Percentiles rank a stretch among this genome's conserved stretches.
Conservation (phyloP, 2,113 vertebrate species). For the Oreochromis tanganicae region DNA sequence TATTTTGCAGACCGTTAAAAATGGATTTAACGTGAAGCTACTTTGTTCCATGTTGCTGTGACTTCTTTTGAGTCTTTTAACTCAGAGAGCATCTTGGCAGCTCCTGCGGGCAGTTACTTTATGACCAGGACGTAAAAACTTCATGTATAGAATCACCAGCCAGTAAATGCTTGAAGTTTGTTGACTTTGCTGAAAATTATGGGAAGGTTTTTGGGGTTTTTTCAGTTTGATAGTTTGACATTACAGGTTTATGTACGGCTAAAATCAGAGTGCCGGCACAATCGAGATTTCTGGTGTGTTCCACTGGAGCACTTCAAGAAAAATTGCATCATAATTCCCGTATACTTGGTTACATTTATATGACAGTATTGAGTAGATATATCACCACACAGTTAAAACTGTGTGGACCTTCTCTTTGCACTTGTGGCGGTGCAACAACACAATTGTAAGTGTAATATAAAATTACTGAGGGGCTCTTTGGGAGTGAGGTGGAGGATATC, state of each 20-base stretch:
- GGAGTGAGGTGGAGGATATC: not conserved
- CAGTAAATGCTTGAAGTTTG: not conserved
- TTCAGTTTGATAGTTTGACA: not conserved
- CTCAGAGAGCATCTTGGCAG: not conserved
- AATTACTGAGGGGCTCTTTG: not conserved
- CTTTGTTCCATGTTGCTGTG: not conserved
- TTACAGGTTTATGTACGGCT: not conserved
- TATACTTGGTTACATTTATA: not conserved
- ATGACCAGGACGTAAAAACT: not conserved
- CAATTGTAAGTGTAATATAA: not conserved
- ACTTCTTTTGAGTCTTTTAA: not conserved
- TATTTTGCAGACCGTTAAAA: not conserved
- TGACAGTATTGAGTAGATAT: not conserved
- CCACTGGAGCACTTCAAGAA: not conserved
- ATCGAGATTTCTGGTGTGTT: not conserved
- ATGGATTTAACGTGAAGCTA: not conserved
- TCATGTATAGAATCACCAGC: not conserved
- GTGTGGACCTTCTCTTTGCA: not conserved
- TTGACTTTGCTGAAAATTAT: not conserved
- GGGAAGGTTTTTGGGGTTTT: fast-evolving
- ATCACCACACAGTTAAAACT: not conserved
- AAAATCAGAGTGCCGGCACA: not conserved
- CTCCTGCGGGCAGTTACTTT: not conserved
- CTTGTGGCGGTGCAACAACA: not conserved
- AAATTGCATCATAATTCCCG: not conserved